A percentile compares a stretch with the other conserved stretches of the same genome.
Conservation (phyloP, 2,113 vertebrate genomes). For the Nannospalax galili region DNA sequence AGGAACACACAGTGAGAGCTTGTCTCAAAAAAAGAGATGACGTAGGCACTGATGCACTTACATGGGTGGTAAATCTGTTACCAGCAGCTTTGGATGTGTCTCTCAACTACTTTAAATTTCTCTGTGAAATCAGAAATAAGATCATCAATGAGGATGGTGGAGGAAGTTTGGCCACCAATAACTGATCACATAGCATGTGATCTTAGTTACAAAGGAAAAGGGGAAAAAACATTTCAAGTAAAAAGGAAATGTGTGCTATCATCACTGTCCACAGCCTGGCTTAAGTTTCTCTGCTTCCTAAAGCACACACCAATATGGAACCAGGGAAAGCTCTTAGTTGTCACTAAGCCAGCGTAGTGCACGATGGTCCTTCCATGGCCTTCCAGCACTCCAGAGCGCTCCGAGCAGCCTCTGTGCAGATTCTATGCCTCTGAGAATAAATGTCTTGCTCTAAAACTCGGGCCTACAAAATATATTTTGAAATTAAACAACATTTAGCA, state of each 20-base stretch:
- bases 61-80: not conserved
- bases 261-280: not conserved
- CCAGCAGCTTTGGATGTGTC: not conserved
- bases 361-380: not conserved
- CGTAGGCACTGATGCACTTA: not conserved
- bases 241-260: not conserved
- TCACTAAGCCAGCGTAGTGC: not conserved
- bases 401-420: not conserved
- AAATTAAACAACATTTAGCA: conserved; percentile 35
- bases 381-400: not conserved
- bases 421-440: conserved; percentile 27
- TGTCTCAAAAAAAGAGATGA: not conserved
- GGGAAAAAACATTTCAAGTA: not conserved
- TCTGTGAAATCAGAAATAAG: conserved; percentile 16
- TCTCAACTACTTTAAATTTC: conserved; percentile 10
- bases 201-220: conserved; percentile 18
- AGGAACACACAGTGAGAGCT: not conserved
- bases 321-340: not conserved
- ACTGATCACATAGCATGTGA: not conserved
- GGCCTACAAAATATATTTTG: not conserved
- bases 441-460: not conserved
- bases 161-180: not conserved
- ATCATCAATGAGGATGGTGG: not conserved
- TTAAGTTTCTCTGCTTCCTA: not conserved
- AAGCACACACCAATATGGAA: not conserved